Base-by-base conservation (phyloP, 2,113 vertebrate genomes). In the Brachypodius melanocephalos region DNA sequence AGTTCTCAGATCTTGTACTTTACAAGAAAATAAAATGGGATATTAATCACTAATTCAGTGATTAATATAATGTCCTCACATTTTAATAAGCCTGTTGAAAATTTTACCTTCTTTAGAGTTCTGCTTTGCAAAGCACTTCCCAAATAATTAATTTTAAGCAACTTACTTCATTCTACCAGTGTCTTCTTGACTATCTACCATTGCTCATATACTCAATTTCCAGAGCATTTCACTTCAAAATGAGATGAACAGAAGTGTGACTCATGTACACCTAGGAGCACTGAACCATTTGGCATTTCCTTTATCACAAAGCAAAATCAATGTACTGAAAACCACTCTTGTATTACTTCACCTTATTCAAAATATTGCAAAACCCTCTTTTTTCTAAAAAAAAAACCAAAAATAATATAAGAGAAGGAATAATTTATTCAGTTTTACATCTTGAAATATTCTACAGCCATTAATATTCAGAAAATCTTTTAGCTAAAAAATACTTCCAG, bases 81-180 rank as follows among this genome's bases (percentile, higher is more conserved):
- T 96, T 94, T 93, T 88, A 96, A 94, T 86, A 66, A 90, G 32
- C 32, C 62, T 68, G 34, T 51, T 36, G 40, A 94, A 96, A 92
- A 89, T 74, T 76, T 85, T 79, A 96, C 72, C 45, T 95, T 43
- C 38, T 94, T 93, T 86, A 65, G 48, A 80, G 68, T 85, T 91
- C 86, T 93, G 90, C 90, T 91, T 87, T 82, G 73, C 58, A 94
- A 95, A 94, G 76, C 38, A 55, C 16, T 93, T 96, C 68, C 76
- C 66, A 90, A 94, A 48, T 88, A 97, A 97, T 94, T 96, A 95
- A 96, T 93, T 92, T 88, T 90, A 93, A 96, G 26, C 59, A 94
- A 97, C 85, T 94, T 73, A 48, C 52, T 95, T 93, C 75, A 65
- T 96, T 94, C 29, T 72, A 68, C 43, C 59, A 95, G 61, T 87